Conservation (phyloP, 2,113 vertebrate genomes). For the Diadophis punctatus region DNA sequence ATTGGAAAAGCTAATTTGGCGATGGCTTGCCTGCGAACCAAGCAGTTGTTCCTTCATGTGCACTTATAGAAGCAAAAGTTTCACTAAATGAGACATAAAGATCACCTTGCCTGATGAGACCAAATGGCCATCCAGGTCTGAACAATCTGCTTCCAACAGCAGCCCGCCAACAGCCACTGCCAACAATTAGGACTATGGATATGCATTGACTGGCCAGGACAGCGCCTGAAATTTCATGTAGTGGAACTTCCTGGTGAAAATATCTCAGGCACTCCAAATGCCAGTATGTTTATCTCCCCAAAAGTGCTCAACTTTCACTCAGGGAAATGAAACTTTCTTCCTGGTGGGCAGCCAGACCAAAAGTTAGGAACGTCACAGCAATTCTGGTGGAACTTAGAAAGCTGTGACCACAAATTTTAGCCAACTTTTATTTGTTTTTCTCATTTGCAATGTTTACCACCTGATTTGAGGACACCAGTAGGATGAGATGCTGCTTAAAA, state of each 20-base stretch:
- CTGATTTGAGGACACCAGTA: background rate
- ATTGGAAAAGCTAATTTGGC: background rate
- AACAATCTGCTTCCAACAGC: background rate
- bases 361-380: background rate
- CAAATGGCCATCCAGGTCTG: background rate
- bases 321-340: background rate
- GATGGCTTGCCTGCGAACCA: background rate
- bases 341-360: background rate
- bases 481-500: background rate
- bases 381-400: background rate
- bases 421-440: background rate
- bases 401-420: background rate
- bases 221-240: background rate
- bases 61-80: fast-evolving
- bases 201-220: background rate
- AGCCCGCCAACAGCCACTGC: background rate
- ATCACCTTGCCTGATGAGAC: background rate
- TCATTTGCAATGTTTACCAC: background rate
- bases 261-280: background rate
- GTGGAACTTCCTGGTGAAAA: background rate
- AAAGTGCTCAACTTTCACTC: background rate
- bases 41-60: background rate
- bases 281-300: background rate
- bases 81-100: background rate
- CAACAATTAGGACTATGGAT: background rate